These are phyloP conservation scores for Cygnus buccinator DNA, from an alignment of 2,113 vertebrate genomes.

Conservation along the genomic window DNA sequence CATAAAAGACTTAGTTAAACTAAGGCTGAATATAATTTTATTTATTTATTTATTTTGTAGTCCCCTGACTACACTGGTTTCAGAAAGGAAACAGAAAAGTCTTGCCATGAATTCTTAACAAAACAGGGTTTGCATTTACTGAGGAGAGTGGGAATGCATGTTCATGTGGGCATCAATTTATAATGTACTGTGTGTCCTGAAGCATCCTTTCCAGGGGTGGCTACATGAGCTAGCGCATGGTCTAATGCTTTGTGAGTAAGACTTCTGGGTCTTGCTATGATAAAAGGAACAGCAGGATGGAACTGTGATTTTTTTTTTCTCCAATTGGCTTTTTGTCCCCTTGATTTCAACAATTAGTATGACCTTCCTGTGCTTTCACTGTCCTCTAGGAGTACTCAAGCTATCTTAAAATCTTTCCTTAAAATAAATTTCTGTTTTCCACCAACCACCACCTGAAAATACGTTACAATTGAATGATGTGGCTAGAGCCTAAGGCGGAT, in stretches of 20 bases:
- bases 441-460: background rate
- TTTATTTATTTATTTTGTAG: background rate
- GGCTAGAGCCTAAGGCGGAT: background rate
- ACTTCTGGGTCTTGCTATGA: slow-evolving; percentile 28
- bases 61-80: background rate
- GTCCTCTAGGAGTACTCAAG: background rate
- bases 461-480: background rate
- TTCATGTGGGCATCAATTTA: slow-evolving; percentile 14
- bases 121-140: background rate
- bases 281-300: background rate
- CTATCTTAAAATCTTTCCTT: background rate
- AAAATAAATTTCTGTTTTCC: background rate
- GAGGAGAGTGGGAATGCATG: background rate
- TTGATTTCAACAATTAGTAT: slow-evolving; percentile 10
- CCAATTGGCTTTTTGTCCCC: background rate
- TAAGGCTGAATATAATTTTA: background rate
- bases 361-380: background rate
- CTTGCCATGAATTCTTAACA: slow-evolving; percentile 25
- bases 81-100: background rate
- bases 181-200: background rate
- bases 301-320: background rate
- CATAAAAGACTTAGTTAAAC: background rate
- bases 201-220: background rate
- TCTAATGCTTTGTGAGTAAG: background rate
- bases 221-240: background rate